These are phyloP conservation scores for Hystrix cristata DNA, from an alignment of 2,113 vertebrate genomes.

Conservation along the genomic window DNA sequence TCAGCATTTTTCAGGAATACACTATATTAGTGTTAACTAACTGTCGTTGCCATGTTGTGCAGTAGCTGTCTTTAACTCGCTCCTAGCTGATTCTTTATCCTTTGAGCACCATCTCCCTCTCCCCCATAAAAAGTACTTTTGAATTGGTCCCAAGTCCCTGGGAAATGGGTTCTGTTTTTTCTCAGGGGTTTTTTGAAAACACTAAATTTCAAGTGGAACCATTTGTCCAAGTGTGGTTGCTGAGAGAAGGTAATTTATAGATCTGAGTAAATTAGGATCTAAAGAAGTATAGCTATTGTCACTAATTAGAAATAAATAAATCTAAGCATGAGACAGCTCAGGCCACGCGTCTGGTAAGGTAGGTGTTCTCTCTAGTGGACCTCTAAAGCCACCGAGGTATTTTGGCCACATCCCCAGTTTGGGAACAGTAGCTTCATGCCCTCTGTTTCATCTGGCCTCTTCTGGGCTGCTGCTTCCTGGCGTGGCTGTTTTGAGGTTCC, in stretches of 20 bases:
- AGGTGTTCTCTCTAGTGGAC: background rate
- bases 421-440: constrained; percentile 61
- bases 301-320: background rate
- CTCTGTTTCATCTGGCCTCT: constrained; percentile 56
- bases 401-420: background rate
- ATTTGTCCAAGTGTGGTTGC: background rate
- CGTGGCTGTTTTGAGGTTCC: background rate
- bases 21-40: background rate
- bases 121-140: background rate
- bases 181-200: constrained; percentile 9
- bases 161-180: background rate
- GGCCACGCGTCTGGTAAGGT: background rate
- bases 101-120: background rate
- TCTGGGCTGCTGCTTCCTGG: background rate
- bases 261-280: background rate
- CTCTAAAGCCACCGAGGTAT: background rate
- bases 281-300: background rate
- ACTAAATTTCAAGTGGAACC: background rate
- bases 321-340: background rate
- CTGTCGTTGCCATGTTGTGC: background rate
- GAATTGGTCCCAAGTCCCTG: background rate
- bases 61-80: background rate
- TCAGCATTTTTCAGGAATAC: background rate
- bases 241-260: background rate
- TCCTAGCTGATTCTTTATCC: background rate